phyloP scores from a whole-genome alignment of 1,140 invertebrate species.

The Solenopsis invicta region DNA sequence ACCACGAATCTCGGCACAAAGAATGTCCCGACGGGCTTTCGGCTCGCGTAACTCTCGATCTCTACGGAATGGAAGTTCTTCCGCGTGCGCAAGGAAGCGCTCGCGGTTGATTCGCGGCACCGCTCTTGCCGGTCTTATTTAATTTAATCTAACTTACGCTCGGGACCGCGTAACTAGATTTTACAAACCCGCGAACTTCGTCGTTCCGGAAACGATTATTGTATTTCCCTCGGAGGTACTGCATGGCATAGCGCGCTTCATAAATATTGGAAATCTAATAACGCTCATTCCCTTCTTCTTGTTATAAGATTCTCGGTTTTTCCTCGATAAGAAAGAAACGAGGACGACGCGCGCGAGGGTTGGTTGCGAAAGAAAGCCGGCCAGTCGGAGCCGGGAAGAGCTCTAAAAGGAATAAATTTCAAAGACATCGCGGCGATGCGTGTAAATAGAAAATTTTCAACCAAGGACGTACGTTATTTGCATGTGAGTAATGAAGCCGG shows the following conservation, averaged over 20 bases:
- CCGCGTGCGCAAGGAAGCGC: constrained; percentile 53
- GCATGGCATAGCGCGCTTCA: constrained; percentile 10
- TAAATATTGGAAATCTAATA: constrained; percentile 63
- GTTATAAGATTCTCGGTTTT: constrained; percentile 43
- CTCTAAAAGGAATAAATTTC: neutral
- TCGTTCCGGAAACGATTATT: constrained; percentile 64
- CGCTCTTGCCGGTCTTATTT: constrained; percentile 54
- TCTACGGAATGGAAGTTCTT: constrained; percentile 59
- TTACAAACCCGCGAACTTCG: constrained; percentile 59
- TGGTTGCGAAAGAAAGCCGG: neutral
- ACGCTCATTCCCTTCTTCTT: constrained; percentile 38
- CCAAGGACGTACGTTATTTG: constrained; percentile 66
- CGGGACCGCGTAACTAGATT: constrained; percentile 62
- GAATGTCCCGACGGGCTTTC: constrained; percentile 66
- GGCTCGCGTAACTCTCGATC: constrained; percentile 40
- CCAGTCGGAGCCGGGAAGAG: neutral
- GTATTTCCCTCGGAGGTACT: constrained; percentile 54
- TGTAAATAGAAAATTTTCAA: constrained; percentile 34
- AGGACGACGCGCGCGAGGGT: neutral
- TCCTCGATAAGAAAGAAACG: constrained; percentile 9
- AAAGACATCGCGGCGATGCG: constrained; percentile 38
- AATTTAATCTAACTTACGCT: constrained; percentile 64
- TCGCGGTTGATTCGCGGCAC: constrained; percentile 63
- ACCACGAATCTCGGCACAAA: constrained; percentile 66
- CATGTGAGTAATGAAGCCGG: constrained; percentile 75